Percentiles rank a stretch among this genome's conserved stretches.
Conservation (phyloP, 30 jellyfish, hydroid and myxozoan species). For the Phacellophora camtschatica region DNA sequence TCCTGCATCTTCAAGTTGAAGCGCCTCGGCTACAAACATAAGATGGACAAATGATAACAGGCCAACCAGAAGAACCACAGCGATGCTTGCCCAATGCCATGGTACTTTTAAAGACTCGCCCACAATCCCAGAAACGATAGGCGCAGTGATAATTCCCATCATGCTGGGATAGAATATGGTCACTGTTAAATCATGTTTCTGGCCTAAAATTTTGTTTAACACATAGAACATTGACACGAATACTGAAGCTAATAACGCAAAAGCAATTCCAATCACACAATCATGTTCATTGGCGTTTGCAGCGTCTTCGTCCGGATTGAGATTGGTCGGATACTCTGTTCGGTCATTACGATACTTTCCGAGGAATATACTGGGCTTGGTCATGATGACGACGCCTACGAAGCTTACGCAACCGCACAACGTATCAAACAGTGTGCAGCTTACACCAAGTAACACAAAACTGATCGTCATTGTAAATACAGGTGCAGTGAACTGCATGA, state of each 20-base stretch:
- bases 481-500: constrained; percentile 93
- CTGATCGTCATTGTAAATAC: constrained; percentile 77
- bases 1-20: constrained; percentile 90
- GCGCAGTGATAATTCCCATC: constrained; percentile 69
- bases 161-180: constrained; percentile 77
- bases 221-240: constrained; percentile 72
- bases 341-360: constrained; percentile 15
- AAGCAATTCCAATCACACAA: constrained; percentile 56
- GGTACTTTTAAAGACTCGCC: constrained; percentile 47
- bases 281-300: constrained; percentile 38
- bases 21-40: constrained; percentile 80
- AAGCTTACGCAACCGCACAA: constrained; percentile 79
- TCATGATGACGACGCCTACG: constrained; percentile 74
- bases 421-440: constrained; percentile 71
- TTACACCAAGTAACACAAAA: constrained; percentile 57
- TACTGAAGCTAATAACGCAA: constrained; percentile 60
- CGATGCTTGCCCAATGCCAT: constrained; percentile 62
- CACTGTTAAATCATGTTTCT: constrained; percentile 60
- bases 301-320: constrained; percentile 22
- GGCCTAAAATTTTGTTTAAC: constrained; percentile 65
- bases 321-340: constrained; percentile 31
- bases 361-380: constrained; percentile 79
- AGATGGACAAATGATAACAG: constrained; percentile 77
- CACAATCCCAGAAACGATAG: not conserved
- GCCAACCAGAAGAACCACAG: constrained; percentile 65